These are phyloP conservation scores for Abramis brama DNA, from an alignment of 2,113 vertebrate genomes.

Conservation along the genomic window DNA sequence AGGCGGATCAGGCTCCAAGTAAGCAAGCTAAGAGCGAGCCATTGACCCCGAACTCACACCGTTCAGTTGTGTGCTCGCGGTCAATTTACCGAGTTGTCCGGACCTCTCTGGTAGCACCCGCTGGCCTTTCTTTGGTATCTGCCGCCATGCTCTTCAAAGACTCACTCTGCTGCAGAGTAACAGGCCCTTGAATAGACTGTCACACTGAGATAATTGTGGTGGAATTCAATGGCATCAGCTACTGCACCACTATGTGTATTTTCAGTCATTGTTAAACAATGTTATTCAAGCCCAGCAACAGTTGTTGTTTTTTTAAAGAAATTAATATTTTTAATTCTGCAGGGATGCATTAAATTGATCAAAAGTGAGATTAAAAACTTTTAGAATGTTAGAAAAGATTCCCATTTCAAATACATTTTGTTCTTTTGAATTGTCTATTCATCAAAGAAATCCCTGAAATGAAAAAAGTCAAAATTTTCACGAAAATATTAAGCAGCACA, in stretches of 20 bases:
- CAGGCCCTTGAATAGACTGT: not conserved
- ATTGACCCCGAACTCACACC: slow-evolving; percentile 58
- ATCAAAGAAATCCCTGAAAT: no score
- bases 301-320: not conserved
- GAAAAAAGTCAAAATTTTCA: no score
- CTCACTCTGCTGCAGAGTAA: not conserved
- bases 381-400: no score
- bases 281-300: not conserved
- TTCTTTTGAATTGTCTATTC: no score
- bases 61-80: slow-evolving; percentile 50
- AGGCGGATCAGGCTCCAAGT: slow-evolving; percentile 59
- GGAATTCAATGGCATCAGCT: not conserved
- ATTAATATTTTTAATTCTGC: not conserved
- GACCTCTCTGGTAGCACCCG: slow-evolving; percentile 6
- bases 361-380: not conserved
- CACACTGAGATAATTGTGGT: not conserved
- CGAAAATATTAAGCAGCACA: no score
- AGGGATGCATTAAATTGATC: not conserved
- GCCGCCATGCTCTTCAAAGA: not conserved
- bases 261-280: not conserved
- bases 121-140: slow-evolving; percentile 11
- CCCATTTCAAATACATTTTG: no score
- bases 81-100: slow-evolving; percentile 4
- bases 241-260: not conserved
- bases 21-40: slow-evolving; percentile 53